These are phyloP conservation scores for Lamellibrachia luymesi DNA, from an alignment of 1,140 invertebrate species.

Conservation along the genomic window DNA sequence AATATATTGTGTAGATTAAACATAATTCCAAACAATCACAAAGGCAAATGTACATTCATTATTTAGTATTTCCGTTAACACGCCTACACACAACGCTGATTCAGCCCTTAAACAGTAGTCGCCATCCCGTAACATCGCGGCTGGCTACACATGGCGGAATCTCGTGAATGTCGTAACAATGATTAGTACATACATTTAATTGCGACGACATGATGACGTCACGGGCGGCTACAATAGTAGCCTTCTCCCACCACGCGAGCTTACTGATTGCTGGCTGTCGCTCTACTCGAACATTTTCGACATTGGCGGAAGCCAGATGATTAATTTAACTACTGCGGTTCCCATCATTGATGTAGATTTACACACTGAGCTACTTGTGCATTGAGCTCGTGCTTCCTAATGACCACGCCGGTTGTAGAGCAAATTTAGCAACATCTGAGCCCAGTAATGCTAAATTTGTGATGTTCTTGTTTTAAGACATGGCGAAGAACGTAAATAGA, in stretches of 20 bases:
- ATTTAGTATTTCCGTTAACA: too few relatives aligned
- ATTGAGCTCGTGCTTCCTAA: not conserved
- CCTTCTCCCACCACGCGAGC: not conserved
- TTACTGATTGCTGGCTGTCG: not conserved
- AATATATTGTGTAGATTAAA: too few relatives aligned
- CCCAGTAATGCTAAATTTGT: not conserved
- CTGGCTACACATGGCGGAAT: not conserved
- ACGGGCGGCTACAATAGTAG: not conserved
- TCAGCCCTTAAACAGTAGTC: not conserved
- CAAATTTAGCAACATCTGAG: not conserved
- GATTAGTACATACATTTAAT: not conserved
- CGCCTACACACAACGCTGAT: too few relatives aligned
- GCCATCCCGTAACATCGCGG: not conserved
- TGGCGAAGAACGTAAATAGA: not conserved
- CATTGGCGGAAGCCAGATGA: not conserved
- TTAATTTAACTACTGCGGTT: not conserved
- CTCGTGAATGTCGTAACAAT: not conserved
- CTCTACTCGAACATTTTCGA: not conserved
- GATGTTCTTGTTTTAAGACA: not conserved
- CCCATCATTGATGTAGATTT: not conserved
- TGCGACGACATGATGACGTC: not conserved
- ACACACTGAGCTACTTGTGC: not conserved
- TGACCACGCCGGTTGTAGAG: too few relatives aligned
- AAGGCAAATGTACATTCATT: too few relatives aligned
- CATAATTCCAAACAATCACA: too few relatives aligned